Evolutionary conservation across 2,888 invertebrate genomes (phyloP).

Genomic region (Agrotis puta): DNA sequence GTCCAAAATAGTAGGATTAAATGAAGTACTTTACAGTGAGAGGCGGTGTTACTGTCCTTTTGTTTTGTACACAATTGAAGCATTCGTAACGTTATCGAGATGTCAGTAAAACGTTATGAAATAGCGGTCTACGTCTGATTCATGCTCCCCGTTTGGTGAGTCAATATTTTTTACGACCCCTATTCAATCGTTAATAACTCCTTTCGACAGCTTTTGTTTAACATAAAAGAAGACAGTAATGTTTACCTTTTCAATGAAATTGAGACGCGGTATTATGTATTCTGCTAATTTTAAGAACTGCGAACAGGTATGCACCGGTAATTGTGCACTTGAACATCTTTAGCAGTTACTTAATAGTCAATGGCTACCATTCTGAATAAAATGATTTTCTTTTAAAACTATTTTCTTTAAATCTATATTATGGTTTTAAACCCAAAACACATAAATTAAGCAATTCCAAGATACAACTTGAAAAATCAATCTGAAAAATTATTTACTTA

Average conservation of each 20-base stretch:
- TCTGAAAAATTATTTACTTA: not conserved
- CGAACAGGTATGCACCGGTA: conserved; percentile 26
- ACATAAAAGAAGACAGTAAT: conserved; percentile 37
- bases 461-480: not conserved
- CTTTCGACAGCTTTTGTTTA: conserved; percentile 54
- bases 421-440: not conserved
- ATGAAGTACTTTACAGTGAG: conserved; percentile 35
- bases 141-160: conserved; percentile 75
- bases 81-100: conserved; percentile 76
- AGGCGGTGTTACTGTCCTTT: conserved; percentile 65
- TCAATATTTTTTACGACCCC: conserved; percentile 70
- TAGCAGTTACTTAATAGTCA: not conserved
- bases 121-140: conserved; percentile 82
- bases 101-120: conserved; percentile 81
- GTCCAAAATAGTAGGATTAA: conserved; percentile 56
- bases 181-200: conserved; percentile 58
- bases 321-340: not conserved
- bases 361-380: not conserved
- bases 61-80: conserved; percentile 73
- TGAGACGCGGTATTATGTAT: conserved; percentile 6
- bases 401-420: too few species aligned
- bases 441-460: not conserved
- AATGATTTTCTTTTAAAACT: not conserved
- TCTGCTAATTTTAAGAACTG: conserved; percentile 24
- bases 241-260: conserved; percentile 34